These are phyloP conservation scores for Meriones psammophilus DNA, from an alignment of 2,797 vertebrate species.

Conservation along the genomic window DNA sequence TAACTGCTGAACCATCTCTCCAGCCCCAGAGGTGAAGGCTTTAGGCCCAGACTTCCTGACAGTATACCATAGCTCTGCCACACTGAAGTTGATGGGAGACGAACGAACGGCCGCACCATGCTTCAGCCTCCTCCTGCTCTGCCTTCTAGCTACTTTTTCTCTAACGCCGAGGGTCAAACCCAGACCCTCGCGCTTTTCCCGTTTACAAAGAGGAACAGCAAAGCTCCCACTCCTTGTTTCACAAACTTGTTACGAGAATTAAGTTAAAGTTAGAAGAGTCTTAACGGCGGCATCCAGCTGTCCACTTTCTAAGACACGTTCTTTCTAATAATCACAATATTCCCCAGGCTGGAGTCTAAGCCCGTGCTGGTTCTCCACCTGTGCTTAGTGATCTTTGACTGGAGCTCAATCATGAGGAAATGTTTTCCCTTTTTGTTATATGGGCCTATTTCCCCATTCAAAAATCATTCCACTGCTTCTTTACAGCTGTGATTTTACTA, in stretches of 20 bases:
- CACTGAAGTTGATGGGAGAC: background rate
- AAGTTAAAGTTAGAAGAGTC: background rate
- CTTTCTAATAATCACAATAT: background rate
- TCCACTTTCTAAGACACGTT: background rate
- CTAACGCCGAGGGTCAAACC: background rate
- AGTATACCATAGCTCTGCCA: background rate
- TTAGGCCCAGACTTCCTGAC: background rate
- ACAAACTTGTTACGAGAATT: background rate
- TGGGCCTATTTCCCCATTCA: background rate
- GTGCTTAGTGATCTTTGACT: background rate
- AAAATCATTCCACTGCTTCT: background rate
- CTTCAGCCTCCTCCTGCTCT: background rate
- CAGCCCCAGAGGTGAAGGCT: background rate
- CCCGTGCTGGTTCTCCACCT: background rate
- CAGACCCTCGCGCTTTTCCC: background rate
- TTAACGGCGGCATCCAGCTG: background rate
- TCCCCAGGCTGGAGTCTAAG: background rate
- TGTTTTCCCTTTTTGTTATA: background rate
- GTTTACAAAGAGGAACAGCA: background rate
- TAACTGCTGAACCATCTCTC: background rate
- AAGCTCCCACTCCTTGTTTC: background rate
- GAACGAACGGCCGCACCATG: too few species aligned
- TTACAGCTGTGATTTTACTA: background rate
- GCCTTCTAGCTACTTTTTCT: background rate
- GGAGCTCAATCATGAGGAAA: background rate